phyloP scores from a whole-genome alignment of 2,113 vertebrate species.

The Narcine bancroftii region DNA sequence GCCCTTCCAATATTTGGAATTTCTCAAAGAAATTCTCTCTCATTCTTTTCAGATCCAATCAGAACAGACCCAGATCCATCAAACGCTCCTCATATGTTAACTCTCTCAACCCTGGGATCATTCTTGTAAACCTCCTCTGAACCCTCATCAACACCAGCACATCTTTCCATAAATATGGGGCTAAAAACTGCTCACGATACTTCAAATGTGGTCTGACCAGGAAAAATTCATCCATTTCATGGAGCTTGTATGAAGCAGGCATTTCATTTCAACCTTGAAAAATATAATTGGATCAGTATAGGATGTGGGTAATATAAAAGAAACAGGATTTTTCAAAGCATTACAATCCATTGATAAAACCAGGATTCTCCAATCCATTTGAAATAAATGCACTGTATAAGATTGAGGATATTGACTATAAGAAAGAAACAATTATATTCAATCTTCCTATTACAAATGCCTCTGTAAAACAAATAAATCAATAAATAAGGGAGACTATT shows the following conservation, averaged over 20 bases:
- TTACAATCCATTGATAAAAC: not conserved
- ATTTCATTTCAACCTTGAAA: not conserved
- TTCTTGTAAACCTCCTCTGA: too few species aligned
- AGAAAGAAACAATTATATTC: not conserved
- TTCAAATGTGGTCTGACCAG: too few species aligned
- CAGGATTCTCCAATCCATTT: not conserved
- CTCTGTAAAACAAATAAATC: not conserved
- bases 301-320: not conserved
- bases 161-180: too few species aligned
- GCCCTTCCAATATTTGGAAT: too few species aligned
- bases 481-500: not conserved
- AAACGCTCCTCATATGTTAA: too few species aligned
- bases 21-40: too few species aligned
- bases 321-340: not conserved
- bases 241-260: not conserved
- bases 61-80: too few species aligned
- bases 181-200: too few species aligned
- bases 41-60: too few species aligned
- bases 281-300: not conserved
- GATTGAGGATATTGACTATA: not conserved
- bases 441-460: not conserved
- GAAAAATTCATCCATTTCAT: not conserved
- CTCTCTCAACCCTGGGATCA: too few species aligned
- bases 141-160: too few species aligned
- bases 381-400: not conserved